Conservation (phyloP, 2,113 vertebrate species). For the Amia ocellicauda region DNA sequence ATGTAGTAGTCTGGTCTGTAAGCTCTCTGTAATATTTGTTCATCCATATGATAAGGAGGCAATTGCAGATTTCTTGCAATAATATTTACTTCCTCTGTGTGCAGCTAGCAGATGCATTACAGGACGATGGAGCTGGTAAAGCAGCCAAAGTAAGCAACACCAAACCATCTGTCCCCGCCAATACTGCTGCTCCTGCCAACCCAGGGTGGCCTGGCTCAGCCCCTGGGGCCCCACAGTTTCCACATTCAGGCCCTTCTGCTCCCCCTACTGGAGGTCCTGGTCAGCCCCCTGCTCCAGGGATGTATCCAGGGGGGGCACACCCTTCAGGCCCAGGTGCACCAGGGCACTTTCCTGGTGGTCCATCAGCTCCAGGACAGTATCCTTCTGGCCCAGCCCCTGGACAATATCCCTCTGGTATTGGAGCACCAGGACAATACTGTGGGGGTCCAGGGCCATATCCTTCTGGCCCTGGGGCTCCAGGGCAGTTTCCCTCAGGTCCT, state of each 20-base stretch:
- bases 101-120: conserved; percentile 65
- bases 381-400: conserved; percentile 36
- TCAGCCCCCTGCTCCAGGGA: conserved; percentile 60
- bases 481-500: conserved; percentile 32
- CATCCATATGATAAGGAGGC: no score
- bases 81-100: background rate
- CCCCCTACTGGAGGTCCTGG: conserved; percentile 46
- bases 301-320: no score
- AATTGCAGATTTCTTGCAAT: no score
- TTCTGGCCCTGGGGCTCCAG: conserved; percentile 35
- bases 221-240: conserved; percentile 63
- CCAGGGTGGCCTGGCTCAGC: conserved; percentile 65
- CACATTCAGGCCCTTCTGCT: no score
- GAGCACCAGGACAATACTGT: conserved; percentile 59
- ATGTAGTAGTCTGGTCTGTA: no score
- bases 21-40: no score
- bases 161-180: conserved; percentile 49
- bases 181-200: conserved; percentile 42
- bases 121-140: conserved; percentile 45
- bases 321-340: conserved; percentile 27
- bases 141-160: conserved; percentile 53
- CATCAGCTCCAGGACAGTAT: conserved; percentile 39
- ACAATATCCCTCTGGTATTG: conserved; percentile 53
- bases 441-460: conserved; percentile 40
- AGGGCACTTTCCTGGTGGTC: conserved; percentile 14